Percentiles rank a stretch among this genome's conserved stretches.
phyloP scores from a whole-genome alignment of 2,888 invertebrate genomes.

The Villa cingulata region DNA sequence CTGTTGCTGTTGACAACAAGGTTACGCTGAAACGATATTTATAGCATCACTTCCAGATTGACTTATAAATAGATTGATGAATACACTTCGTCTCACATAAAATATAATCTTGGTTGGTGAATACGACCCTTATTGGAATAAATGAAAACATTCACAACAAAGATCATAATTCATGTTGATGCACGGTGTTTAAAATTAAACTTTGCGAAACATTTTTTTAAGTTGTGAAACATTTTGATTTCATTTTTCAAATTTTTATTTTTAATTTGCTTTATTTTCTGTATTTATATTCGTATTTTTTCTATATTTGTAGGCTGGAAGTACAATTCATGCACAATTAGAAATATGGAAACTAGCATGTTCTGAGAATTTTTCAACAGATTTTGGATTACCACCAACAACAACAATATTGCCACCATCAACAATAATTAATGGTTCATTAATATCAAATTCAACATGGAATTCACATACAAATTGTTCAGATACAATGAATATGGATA shows the following conservation, averaged over 20 bases:
- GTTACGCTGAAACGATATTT: no score
- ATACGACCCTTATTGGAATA: no score
- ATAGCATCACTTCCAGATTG: no score
- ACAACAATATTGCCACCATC: conserved; percentile 21
- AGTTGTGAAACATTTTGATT: no score
- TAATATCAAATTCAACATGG: conserved; percentile 16
- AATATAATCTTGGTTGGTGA: no score
- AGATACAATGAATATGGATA: conserved; percentile 22
- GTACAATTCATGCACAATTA: conserved; percentile 71
- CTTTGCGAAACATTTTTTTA: no score
- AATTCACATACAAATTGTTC: conserved; percentile 15
- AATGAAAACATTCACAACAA: no score
- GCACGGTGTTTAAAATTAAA: no score
- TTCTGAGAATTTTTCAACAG: conserved; percentile 43
- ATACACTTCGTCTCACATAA: no score
- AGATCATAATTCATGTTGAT: no score
- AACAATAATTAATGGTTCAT: conserved; percentile 12
- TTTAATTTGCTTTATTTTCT: background rate
- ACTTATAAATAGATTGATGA: no score
- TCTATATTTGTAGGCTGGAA: conserved; percentile 52
- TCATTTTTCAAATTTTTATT: background rate
- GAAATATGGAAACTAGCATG: conserved; percentile 84
- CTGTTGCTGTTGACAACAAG: no score
- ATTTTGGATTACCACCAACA: conserved; percentile 30
- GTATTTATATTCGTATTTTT: conserved; percentile 3